These are phyloP conservation scores for Microchirus variegatus DNA, from an alignment of 2,797 vertebrate genomes.

Conservation along the genomic window DNA sequence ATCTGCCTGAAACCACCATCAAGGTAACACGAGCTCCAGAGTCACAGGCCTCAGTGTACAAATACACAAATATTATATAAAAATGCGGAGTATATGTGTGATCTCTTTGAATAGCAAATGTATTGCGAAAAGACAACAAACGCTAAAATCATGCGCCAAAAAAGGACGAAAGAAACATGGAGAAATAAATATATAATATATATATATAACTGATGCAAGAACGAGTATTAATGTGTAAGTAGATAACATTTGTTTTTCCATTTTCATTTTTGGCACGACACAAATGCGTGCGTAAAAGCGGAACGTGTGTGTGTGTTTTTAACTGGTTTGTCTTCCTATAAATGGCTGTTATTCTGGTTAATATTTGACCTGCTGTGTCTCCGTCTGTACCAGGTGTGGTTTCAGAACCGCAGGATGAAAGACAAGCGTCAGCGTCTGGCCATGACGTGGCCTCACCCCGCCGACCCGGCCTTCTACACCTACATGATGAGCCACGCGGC, in stretches of 20 bases:
- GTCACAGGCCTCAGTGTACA: conserved; percentile 8
- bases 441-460: conserved; percentile 98
- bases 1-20: conserved; percentile 97
- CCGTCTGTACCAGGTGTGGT: conserved; percentile 90
- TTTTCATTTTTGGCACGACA: not conserved
- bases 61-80: no score
- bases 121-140: no score
- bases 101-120: no score
- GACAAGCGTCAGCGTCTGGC: conserved; percentile 97
- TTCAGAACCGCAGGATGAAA: conserved; percentile 99
- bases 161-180: no score
- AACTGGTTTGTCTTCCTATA: conserved; percentile 2
- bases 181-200: no score
- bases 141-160: no score
- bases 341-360: conserved; percentile 37
- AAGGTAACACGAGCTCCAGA: conserved; percentile 82
- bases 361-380: conserved; percentile 67
- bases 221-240: no score
- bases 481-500: conserved; percentile 99
- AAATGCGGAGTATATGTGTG: no score
- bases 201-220: not conserved
- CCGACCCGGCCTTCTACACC: conserved; percentile 97
- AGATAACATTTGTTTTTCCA: not conserved
- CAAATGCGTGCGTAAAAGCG: conserved; percentile 33
- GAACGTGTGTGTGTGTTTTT: conserved; percentile 12